Evolutionary conservation across 1,140 invertebrate species (phyloP), one percentile per base, ranked within the genome.

Genomic region (Drosophila burlai): DNA sequence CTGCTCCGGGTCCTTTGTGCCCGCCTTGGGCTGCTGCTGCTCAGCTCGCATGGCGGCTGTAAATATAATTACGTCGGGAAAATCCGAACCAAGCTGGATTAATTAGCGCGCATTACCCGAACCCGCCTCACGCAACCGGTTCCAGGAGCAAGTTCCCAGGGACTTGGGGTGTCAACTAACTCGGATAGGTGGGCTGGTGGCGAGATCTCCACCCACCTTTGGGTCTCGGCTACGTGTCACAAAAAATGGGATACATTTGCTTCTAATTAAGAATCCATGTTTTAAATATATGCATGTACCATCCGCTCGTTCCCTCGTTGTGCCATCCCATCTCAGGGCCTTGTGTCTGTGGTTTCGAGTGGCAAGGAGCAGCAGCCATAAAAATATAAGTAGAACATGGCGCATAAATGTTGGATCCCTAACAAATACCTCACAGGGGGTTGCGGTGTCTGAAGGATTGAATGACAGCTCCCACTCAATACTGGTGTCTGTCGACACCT

Each of bases 261-360:
- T 81, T 80, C 91, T 92, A 92, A 92, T 92, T 92, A 92, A 92
- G 79, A 92, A 92, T 89, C 86, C 91, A 91, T 92, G 91, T 92
- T 92, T 92, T 67, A 90, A 80, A 92, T 83, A 84, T 92, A 69
- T 76, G 42, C 34, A 59, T 65, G 54, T 65, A 31, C 29, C 54
- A 38, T 15, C 38, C 54, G 69, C 31, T 34, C 31, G n/a, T 8
- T 31, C 3, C 9, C 83, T 83, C 46, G 77, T 66, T 61, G 59
- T 83, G 69, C 80, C 40, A 2, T 49, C 52, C 66, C 45, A 57
- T 49, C 64, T 66, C 68, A 47, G n/a, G 40, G 15, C 47, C 47
- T 36, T 71, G 77, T 59, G 77, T 62, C 75, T 80, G 77, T 81
- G 84, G 84, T 79, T 79, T 89, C 57, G 63, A 65, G 66, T 81